Conservation (phyloP, 2,113 vertebrate genomes). For the Mesoclemmys tuberculata region DNA sequence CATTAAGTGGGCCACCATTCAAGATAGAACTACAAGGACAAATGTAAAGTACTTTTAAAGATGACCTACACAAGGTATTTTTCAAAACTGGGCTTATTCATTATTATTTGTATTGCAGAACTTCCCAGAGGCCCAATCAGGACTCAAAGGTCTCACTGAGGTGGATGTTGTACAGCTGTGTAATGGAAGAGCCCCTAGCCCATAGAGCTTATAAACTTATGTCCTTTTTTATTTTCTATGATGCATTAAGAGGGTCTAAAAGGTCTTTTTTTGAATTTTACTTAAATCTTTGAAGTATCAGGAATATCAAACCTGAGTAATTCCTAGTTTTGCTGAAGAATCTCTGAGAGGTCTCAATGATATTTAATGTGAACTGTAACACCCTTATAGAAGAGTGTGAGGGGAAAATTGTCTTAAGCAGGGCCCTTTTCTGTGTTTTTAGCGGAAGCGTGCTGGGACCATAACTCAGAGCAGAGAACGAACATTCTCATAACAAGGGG, state of each 20-base stretch:
- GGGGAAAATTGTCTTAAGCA: background rate
- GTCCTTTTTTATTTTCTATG: background rate
- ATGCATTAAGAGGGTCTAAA: background rate
- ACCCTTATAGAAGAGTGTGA: background rate
- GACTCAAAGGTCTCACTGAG: background rate
- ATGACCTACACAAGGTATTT: background rate
- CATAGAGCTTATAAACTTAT: background rate
- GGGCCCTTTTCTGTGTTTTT: no score
- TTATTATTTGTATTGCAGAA: background rate
- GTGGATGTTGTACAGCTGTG: background rate
- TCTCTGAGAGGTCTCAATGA: background rate
- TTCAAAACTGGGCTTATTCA: background rate
- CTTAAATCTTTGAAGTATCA: background rate
- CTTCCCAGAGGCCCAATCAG: background rate
- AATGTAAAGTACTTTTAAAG: background rate
- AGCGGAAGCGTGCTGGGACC: no score
- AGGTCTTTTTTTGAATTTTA: accelerated
- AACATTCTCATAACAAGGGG: no score
- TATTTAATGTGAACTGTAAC: background rate
- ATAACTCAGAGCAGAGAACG: no score
- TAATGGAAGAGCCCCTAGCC: background rate
- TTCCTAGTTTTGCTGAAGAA: background rate
- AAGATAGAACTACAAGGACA: constrained; percentile 4
- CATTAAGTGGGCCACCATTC: background rate
- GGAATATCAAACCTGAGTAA: background rate